phyloP scores from a whole-genome alignment of 30 jellyfish, hydroid and myxozoan species.

The Catostylus mosaicus region DNA sequence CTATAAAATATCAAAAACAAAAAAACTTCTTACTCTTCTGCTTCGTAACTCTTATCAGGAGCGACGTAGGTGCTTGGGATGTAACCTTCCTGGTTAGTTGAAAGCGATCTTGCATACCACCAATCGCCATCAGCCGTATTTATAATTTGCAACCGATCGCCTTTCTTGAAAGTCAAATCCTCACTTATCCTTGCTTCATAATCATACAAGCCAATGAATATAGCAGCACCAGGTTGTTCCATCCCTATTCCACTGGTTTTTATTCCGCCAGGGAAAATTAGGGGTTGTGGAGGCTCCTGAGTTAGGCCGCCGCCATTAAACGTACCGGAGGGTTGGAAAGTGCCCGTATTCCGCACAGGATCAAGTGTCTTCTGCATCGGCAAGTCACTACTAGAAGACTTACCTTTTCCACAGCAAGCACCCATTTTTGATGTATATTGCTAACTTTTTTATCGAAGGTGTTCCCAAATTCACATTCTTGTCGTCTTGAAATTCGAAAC shows the following conservation, averaged over 20 bases:
- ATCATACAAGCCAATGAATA: constrained; percentile 83
- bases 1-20: no score
- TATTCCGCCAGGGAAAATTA: constrained; percentile 1
- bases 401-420: constrained; percentile 29
- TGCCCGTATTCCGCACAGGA: no score
- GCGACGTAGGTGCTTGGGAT: constrained; percentile 98
- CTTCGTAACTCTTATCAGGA: constrained; percentile 95
- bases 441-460: background rate
- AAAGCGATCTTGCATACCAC: constrained; percentile 95
- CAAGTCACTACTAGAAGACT: background rate
- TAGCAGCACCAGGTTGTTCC: constrained; percentile 52
- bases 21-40: constrained; percentile 98
- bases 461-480: background rate
- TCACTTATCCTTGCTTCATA: constrained; percentile 95
- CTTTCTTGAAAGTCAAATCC: constrained; percentile 88
- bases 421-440: constrained; percentile 4
- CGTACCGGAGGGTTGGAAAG: background rate
- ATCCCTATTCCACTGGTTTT: background rate
- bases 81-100: constrained; percentile 84
- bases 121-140: constrained; percentile 97
- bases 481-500: background rate
- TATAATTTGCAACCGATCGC: constrained; percentile 86
- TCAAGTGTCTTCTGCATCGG: background rate
- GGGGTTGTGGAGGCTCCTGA: no score
- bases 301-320: background rate